A percentile compares a stretch with the other conserved stretches of the same genome.
phyloP scores from a whole-genome alignment of 2,797 vertebrate genomes.

The Gorsachius magnificus region DNA sequence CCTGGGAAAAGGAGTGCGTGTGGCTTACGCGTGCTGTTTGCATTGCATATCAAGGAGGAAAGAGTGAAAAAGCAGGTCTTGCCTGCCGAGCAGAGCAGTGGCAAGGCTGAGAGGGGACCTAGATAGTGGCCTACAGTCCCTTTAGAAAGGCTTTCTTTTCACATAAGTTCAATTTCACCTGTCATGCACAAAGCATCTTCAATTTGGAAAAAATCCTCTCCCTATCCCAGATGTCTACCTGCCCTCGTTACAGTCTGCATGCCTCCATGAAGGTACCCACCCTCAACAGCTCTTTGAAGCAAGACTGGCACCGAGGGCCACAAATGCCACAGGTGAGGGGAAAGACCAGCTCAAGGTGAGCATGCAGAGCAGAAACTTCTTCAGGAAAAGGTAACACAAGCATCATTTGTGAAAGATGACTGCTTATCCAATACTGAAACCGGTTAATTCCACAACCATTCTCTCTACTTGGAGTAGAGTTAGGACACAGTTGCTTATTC shows the following conservation, averaged over 20 bases:
- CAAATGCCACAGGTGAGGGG: not conserved
- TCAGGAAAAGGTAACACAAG: not conserved
- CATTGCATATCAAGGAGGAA: not conserved
- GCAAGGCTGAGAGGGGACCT: not conserved
- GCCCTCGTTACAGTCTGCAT: rapidly evolving
- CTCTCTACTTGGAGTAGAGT: not conserved
- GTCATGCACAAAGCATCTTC: not conserved
- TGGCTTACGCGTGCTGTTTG: not conserved
- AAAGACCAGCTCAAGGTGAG: not conserved
- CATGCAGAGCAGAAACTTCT: rapidly evolving
- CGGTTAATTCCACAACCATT: not conserved
- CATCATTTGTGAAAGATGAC: not conserved
- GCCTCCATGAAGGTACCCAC: not conserved
- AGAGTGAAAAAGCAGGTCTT: not conserved
- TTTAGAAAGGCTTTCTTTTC: not conserved
- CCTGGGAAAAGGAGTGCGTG: rapidly evolving
- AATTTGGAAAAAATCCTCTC: not conserved
- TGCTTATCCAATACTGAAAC: rapidly evolving
- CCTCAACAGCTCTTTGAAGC: not conserved
- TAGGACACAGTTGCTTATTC: not conserved
- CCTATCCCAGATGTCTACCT: not conserved
- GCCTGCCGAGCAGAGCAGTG: not conserved
- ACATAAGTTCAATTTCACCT: not conserved
- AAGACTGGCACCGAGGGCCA: not conserved
- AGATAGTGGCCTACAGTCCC: not conserved